Percentiles rank a stretch among this genome's conserved stretches.
Evolutionary conservation across 2,797 vertebrate genomes (phyloP).

Genomic region (Sardinella longiceps): DNA sequence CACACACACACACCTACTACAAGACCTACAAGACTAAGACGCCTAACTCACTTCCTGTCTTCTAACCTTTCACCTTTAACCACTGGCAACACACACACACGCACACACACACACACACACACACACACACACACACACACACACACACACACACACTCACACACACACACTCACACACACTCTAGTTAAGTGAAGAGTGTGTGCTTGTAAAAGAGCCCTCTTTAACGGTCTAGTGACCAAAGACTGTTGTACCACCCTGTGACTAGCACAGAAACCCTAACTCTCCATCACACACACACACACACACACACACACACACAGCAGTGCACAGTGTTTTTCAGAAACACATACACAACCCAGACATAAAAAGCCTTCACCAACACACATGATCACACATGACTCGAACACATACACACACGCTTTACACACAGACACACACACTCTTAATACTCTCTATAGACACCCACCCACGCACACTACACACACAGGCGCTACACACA

Average conservation of each 20-base stretch:
- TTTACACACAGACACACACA: too few species aligned
- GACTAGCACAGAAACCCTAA: neutral
- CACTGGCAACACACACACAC: neutral
- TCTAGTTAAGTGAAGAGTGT: too few species aligned
- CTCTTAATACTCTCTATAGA: too few species aligned
- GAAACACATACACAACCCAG: slow-evolving; percentile 21
- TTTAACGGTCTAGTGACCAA: slow-evolving; percentile 24
- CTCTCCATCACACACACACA: neutral
- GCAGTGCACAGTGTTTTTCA: neutral
- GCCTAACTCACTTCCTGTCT: neutral
- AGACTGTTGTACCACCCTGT: slow-evolving; percentile 37
- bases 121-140: slow-evolving; percentile 4
- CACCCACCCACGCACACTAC: too few species aligned
- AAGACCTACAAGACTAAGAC: too few species aligned
- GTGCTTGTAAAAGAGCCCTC: neutral
- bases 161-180: neutral
- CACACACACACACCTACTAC: too few species aligned
- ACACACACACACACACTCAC: slow-evolving; percentile 19
- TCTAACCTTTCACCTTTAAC: neutral
- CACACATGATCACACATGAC: too few species aligned
- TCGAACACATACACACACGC: too few species aligned
- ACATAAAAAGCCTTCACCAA: too few species aligned
- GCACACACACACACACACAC: neutral
- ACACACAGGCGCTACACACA: too few species aligned
- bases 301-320: slow-evolving; percentile 28